Evolutionary conservation across 2,113 vertebrate genomes (phyloP), one percentile per base, ranked within the genome.

Genomic region (Ceyx cyanopectus): DNA sequence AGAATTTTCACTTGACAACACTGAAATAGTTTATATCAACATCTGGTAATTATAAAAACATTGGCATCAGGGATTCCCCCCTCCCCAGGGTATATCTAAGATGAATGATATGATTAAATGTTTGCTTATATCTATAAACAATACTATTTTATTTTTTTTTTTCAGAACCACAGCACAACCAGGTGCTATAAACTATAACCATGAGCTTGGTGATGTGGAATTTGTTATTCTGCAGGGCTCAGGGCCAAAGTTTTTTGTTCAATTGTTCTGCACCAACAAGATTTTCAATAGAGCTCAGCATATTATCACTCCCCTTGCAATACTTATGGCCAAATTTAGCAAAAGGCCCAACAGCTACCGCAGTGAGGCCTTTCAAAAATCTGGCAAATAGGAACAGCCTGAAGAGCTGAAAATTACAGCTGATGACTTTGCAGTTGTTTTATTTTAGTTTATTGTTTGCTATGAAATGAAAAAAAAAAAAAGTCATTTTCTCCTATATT

Each of bases 351-450:
- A 60, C 29, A 91, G 34, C 48, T 81, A 83, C 51, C 75, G 73
- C 81, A 85, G 14, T n/a, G 60, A 83, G 12, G 20, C 22, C 32
- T 69, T 77, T 85, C 8, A 94, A 80, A 94, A 85, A 67, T 81
- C 51, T 81, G 56, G 68, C 43, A 74, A 67, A 73, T 23, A 67
- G 2, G 54, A 76, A 56, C n/a, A 51, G 29, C 61, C 53, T 60
- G 48, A 93, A 74, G 34, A 88, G 65, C 24, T 67, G 34, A 93
- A 76, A 81, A 92, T 70, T 85, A 58, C 7, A 48, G 26, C 6
- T 89, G 53, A 67, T 89, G 51, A 90, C 20, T 83, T 69, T 61
- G 48, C n/a, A 77, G 43, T 86, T 87, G 37, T n/a, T 93, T 73
- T 69, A 53, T 62, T 92, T 76, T 65, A 46, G 51, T 46, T 45